phyloP scores from a whole-genome alignment of 1,140 invertebrate species.

The Panulirus ornatus region DNA sequence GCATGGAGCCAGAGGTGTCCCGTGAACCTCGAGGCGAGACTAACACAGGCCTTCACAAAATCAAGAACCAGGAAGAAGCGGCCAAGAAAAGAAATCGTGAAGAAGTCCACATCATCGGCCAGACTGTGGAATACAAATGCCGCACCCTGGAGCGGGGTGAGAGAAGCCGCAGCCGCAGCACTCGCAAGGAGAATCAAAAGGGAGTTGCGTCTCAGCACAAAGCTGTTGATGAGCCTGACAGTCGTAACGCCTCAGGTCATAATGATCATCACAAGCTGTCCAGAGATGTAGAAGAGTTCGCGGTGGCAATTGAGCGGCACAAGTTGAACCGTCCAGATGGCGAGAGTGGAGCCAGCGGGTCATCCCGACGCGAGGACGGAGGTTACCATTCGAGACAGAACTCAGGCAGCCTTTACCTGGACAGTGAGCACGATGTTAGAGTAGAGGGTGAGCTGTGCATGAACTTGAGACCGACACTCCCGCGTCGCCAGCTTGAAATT shows the following conservation, averaged over 20 bases:
- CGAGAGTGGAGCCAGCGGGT: constrained; percentile 60
- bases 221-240: constrained; percentile 11
- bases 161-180: constrained; percentile 46
- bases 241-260: neutral
- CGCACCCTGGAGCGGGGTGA: constrained; percentile 66
- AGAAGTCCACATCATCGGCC: constrained; percentile 69
- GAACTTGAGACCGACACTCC: constrained; percentile 86
- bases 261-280: constrained; percentile 62
- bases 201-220: neutral
- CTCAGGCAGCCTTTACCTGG: constrained; percentile 72
- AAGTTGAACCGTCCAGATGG: constrained; percentile 55
- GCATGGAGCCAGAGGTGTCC: constrained; percentile 69
- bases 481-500: constrained; percentile 86
- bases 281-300: constrained; percentile 72
- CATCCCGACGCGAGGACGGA: constrained; percentile 68
- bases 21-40: constrained; percentile 21
- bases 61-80: constrained; percentile 68
- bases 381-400: constrained; percentile 75
- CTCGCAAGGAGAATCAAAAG: constrained; percentile 36
- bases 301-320: constrained; percentile 66
- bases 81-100: constrained; percentile 50
- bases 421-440: constrained; percentile 72
- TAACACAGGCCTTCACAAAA: constrained; percentile 57
- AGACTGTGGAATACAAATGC: constrained; percentile 67
- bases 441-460: constrained; percentile 82